Conservation (phyloP, 2,888 invertebrate genomes). For the Euplexia lucipara region DNA sequence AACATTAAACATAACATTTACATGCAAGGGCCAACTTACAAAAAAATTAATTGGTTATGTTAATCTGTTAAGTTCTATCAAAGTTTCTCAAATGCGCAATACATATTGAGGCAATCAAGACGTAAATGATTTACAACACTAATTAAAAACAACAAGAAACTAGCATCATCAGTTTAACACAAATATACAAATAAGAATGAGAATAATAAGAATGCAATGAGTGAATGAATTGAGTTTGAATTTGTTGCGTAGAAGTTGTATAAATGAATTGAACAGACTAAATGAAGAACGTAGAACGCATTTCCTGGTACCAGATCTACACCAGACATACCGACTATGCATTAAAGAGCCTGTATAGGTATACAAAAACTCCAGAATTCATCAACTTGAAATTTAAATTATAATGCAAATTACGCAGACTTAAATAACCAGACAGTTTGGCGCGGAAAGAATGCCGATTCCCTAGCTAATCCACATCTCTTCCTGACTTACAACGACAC, state of each 20-base stretch:
- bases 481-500: no score
- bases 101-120: conserved; percentile 9
- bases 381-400: background rate
- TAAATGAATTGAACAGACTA: no score
- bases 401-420: background rate
- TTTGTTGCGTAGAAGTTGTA: no score
- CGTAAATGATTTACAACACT: conserved; percentile 6
- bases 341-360: conserved; percentile 2
- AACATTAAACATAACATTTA: background rate
- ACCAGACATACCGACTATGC: conserved; percentile 2
- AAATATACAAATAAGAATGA: no score
- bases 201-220: no score
- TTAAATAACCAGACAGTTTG: conserved; percentile 25
- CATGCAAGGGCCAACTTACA: conserved; percentile 26
- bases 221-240: no score
- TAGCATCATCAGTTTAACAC: background rate
- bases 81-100: background rate
- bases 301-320: conserved; percentile 11
- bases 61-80: conserved; percentile 26
- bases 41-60: conserved; percentile 24
- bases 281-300: background rate
- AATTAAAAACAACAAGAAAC: conserved; percentile 20
- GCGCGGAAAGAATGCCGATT: background rate
- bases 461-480: no score
- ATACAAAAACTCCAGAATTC: conserved; percentile 3